Percentiles rank a stretch among this genome's conserved stretches.
phyloP scores from a whole-genome alignment of 37 sponge, comb jelly and placozoan species.

The Corticium candelabrum region DNA sequence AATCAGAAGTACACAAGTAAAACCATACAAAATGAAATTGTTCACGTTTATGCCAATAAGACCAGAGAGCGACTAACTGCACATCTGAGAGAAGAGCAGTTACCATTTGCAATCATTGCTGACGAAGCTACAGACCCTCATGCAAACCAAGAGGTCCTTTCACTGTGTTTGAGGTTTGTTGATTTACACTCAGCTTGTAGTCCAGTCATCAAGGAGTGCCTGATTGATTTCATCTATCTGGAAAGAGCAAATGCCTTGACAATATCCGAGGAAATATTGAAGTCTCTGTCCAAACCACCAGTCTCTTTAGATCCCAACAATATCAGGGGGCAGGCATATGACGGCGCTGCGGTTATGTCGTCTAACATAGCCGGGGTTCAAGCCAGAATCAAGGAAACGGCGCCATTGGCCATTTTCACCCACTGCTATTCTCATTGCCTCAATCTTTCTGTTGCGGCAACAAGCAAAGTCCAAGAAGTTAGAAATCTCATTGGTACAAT shows the following conservation, averaged over 20 bases:
- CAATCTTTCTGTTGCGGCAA: too few relatives aligned
- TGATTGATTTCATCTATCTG: conserved; percentile 14
- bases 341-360: too few relatives aligned
- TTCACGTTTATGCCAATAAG: conserved; percentile 26
- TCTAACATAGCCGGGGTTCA: too few relatives aligned
- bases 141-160: conserved; percentile 21
- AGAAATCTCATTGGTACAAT: too few relatives aligned
- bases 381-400: too few relatives aligned
- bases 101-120: conserved; percentile 25
- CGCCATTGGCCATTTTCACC: too few relatives aligned
- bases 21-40: conserved; percentile 28
- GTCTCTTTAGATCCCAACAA: too few relatives aligned
- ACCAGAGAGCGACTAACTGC: conserved; percentile 11
- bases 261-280: neutral
- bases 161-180: conserved; percentile 32
- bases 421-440: too few relatives aligned
- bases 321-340: too few relatives aligned
- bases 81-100: conserved; percentile 7
- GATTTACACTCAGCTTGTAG: conserved; percentile 17
- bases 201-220: conserved; percentile 37
- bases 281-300: too few relatives aligned
- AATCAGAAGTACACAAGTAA: conserved; percentile 30
- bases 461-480: too few relatives aligned
- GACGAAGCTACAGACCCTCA: conserved; percentile 26
- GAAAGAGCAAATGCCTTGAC: conserved; percentile 29